These are phyloP conservation scores for Xylota segnis DNA, from an alignment of 2,888 invertebrate genomes.

Conservation along the genomic window DNA sequence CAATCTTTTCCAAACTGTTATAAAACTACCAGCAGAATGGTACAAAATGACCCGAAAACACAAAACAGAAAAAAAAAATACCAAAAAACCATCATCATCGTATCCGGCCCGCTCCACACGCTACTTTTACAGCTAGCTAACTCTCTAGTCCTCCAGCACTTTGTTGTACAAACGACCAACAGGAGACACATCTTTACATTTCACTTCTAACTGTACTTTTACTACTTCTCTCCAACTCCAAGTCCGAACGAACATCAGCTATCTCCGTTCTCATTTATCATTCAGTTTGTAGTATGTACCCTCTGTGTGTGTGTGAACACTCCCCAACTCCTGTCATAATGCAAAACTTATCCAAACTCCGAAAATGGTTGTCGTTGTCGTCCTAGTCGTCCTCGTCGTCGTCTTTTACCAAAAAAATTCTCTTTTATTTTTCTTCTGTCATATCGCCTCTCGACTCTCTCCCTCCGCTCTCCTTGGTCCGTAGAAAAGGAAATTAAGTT, in stretches of 20 bases:
- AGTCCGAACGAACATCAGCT: constrained; percentile 69
- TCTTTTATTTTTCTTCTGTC: constrained; percentile 43
- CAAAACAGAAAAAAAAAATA: constrained; percentile 32
- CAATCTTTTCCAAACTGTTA: constrained; percentile 73
- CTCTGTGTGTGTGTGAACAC: constrained; percentile 15
- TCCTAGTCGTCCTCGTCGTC: constrained; percentile 39
- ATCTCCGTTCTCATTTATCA: constrained; percentile 72
- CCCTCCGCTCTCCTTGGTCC: constrained; percentile 6
- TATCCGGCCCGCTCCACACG: constrained; percentile 23
- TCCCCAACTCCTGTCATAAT: constrained; percentile 68
- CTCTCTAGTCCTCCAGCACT: constrained; percentile 58
- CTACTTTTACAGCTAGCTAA: neutral
- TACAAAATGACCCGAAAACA: constrained; percentile 75
- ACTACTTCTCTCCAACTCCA: constrained; percentile 52
- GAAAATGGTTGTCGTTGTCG: constrained; percentile 48
- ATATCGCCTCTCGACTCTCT: neutral
- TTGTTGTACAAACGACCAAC: constrained; percentile 76
- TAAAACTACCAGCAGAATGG: constrained; percentile 73
- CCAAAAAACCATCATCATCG: constrained; percentile 27
- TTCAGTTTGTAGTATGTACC: constrained; percentile 63
- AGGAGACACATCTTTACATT: constrained; percentile 77
- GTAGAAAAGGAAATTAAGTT: constrained; percentile 75
- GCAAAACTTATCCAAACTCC: constrained; percentile 75
- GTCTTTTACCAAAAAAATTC: constrained; percentile 47
- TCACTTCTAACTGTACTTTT: constrained; percentile 75